These are phyloP conservation scores for Aphrocallistes beatrix DNA, from an alignment of 37 sponge, comb jelly and placozoan genomes.

Conservation along the genomic window DNA sequence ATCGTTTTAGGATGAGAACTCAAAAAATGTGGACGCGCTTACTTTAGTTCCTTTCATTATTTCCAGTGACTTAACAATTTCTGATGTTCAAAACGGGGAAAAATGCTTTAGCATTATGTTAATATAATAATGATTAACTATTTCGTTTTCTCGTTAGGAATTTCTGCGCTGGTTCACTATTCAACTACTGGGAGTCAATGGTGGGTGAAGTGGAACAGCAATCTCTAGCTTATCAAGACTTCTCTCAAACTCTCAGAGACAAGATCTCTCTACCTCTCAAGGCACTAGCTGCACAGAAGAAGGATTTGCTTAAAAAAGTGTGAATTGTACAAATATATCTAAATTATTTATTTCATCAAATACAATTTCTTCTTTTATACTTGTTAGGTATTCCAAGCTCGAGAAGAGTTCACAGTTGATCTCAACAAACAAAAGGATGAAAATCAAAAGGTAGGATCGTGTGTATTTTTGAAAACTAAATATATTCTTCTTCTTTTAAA, in stretches of 20 bases:
- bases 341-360: not conserved
- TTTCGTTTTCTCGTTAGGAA: no score
- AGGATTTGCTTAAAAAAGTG: not conserved
- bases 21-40: no score
- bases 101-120: no score
- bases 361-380: not conserved
- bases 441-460: constrained; percentile 1
- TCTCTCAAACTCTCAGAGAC: not conserved
- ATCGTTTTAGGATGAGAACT: no score
- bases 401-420: not conserved
- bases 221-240: not conserved
- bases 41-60: no score
- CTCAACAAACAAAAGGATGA: not conserved
- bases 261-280: not conserved
- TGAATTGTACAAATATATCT: not conserved
- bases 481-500: no score
- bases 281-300: not conserved
- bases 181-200: constrained; percentile 1
- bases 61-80: no score
- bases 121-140: no score
- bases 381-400: not conserved
- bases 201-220: not conserved
- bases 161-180: not conserved
- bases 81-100: no score
- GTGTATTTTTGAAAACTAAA: no score